phyloP scores from a whole-genome alignment of 1,140 invertebrate species.

The Thaumetopoea pityocampa region DNA sequence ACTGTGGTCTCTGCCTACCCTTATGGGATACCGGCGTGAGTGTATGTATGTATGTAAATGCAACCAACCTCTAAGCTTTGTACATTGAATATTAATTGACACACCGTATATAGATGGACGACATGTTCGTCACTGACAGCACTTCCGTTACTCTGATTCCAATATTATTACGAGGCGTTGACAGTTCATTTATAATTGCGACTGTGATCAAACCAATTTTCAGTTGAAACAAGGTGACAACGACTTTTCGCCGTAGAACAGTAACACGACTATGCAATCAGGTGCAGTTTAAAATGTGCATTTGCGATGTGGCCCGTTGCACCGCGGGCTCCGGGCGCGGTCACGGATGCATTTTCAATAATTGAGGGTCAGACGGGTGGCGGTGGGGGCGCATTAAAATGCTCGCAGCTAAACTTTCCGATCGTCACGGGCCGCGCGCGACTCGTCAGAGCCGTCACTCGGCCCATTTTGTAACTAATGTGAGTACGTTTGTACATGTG shows the following conservation, averaged over 20 bases:
- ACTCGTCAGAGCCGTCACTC: conserved; percentile 16
- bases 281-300: conserved; percentile 74
- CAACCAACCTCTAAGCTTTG: too few relatives aligned
- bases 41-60: too few relatives aligned
- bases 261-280: conserved; percentile 71
- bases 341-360: conserved; percentile 73
- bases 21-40: too few relatives aligned
- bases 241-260: conserved; percentile 60
- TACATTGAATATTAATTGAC: too few relatives aligned
- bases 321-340: conserved; percentile 56
- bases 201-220: conserved; percentile 37
- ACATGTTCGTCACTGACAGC: too few relatives aligned
- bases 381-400: conserved; percentile 63
- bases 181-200: conserved; percentile 13
- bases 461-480: conserved; percentile 22
- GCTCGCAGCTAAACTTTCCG: conserved; percentile 56
- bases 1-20: too few relatives aligned
- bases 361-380: conserved; percentile 70
- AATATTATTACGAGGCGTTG: conserved; percentile 1
- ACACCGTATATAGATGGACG: too few relatives aligned
- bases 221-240: conserved; percentile 50
- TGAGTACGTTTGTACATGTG: too few relatives aligned
- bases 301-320: conserved; percentile 59
- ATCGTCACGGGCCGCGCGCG: conserved; percentile 45
- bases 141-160: neutral